A percentile compares a stretch with the other conserved stretches of the same genome.
phyloP scores from a whole-genome alignment of 2,888 invertebrate species.

The Ramazzottius varieornatus region DNA sequence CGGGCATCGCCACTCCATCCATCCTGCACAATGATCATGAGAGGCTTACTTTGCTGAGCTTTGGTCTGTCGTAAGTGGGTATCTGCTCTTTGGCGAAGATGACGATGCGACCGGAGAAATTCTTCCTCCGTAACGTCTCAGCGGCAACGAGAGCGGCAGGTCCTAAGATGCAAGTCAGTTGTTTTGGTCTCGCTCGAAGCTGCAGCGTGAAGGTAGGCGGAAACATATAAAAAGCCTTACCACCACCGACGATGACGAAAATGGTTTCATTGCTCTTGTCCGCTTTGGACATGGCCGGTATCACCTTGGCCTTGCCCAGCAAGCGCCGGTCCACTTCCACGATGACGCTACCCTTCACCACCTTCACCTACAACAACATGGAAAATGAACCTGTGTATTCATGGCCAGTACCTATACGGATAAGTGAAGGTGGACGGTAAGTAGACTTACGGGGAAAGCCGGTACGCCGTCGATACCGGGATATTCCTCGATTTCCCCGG shows the following conservation, averaged over 20 bases:
- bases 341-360: background rate
- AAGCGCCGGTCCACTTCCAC: background rate
- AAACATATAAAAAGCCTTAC: background rate
- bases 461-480: slow-evolving; percentile 79
- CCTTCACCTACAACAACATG: background rate
- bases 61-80: background rate
- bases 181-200: background rate
- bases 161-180: background rate
- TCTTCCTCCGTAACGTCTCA: background rate
- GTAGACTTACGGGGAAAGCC: slow-evolving; percentile 43
- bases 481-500: slow-evolving; percentile 89
- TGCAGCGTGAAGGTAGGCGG: background rate
- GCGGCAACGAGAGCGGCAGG: background rate
- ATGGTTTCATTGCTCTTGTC: background rate
- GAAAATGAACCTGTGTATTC: background rate
- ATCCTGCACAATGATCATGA: no score
- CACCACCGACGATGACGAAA: slow-evolving; percentile 2
- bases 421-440: no score
- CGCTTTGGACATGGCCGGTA: background rate
- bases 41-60: background rate
- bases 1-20: no score
- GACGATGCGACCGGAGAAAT: background rate
- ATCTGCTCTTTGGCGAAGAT: background rate
- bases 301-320: background rate
- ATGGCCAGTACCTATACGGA: no score